Evolutionary conservation across 1,140 invertebrate genomes (phyloP), one percentile per base, ranked within the genome.

Genomic region (Lordiphosa stackelbergi): DNA sequence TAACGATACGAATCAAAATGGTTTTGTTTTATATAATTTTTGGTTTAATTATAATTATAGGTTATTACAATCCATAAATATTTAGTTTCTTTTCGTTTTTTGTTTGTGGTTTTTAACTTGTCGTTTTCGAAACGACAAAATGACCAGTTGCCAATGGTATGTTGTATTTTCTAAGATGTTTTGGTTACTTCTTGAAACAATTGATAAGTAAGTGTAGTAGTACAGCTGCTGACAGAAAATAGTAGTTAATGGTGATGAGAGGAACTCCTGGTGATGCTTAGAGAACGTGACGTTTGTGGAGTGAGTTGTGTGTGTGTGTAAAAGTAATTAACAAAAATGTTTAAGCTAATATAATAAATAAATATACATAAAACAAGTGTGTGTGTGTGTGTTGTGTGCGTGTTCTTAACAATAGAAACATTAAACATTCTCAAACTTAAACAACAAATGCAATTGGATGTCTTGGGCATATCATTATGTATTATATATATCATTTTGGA

Each of bases 321-420:
- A 78, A 66, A 79, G 56, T 74, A 79, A 68, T 74, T 69, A 79
- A 81, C 70, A 81, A 69, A 66, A 66, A 52, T 22, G 36, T 62
- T 42, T 8, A 53, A 59, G 42, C 55, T 77, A 56, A 69, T 69
- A 65, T 41, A 74, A 74, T 74, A 78, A 78, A 78, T 78, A 79
- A 79, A 78, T 78, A 78, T 60, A 38, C 41, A 53, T 70, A 71
- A 69, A 79, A 31, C 28, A 31, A 31, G 24, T 28, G 24, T 28
- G 5, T 28, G 24, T 28, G 28, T 31, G 28, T 31, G 28, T 31
- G 28, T 31, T 31, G 28, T 8, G 28, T 64, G 58, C 36, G 55
- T 72, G 48, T 64, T 42, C 63, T 66, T 66, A 66, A 66, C 61
- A 66, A 40, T 66, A 52, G 62, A 66, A 66, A 66, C 63, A 66